Conservation (phyloP, 2,797 vertebrate species). For the Poeciliopsis infans region DNA sequence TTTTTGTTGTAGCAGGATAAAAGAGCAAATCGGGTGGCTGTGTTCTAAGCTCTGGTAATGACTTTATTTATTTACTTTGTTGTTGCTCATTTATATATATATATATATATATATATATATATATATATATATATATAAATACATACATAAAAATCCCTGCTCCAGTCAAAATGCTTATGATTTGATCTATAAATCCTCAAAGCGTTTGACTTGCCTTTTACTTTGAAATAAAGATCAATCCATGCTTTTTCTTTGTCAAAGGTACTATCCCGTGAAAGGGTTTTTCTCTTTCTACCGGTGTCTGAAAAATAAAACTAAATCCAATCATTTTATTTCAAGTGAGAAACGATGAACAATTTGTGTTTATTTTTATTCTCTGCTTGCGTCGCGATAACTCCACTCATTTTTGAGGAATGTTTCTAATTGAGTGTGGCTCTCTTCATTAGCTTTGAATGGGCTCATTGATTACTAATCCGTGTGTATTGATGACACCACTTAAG, state of each 20-base stretch:
- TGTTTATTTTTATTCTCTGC: constrained; percentile 4
- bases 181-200: constrained; percentile 88
- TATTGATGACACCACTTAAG: constrained; percentile 79
- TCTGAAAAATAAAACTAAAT: background rate
- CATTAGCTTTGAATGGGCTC: constrained; percentile 76
- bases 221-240: constrained; percentile 90
- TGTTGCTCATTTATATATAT: constrained; percentile 54
- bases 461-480: constrained; percentile 80
- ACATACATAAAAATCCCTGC: constrained; percentile 59
- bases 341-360: background rate
- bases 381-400: constrained; percentile 29
- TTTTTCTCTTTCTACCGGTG: constrained; percentile 2
- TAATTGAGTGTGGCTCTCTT: constrained; percentile 50
- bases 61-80: constrained; percentile 86
- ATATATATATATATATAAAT: too few relatives aligned
- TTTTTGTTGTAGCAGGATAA: constrained; percentile 89
- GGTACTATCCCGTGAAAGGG: background rate
- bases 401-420: constrained; percentile 35
- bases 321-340: background rate
- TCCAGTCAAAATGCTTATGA: constrained; percentile 85
- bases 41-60: constrained; percentile 94
- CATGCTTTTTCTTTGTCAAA: constrained; percentile 36
- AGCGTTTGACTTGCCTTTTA: constrained; percentile 89
- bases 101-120: constrained; percentile 1
- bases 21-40: constrained; percentile 88